Percentiles rank a stretch among this genome's conserved stretches.
Evolutionary conservation across 2,113 vertebrate species (phyloP).

Genomic region (Rhegmatorhina hoffmannsi): DNA sequence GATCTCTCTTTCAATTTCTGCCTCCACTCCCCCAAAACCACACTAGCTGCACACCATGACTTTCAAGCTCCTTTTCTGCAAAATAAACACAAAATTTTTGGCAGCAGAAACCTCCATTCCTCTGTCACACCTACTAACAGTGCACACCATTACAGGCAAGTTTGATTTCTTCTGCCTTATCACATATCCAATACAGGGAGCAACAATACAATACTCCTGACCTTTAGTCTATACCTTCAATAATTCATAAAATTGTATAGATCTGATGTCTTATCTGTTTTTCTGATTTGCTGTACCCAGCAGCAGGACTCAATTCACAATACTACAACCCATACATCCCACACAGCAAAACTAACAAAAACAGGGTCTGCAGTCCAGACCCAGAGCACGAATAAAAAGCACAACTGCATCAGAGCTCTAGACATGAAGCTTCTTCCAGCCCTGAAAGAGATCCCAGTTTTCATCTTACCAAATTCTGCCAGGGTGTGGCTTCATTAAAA

Average conservation of each 20-base stretch:
- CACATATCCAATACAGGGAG: not conserved
- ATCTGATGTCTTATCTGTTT: not conserved
- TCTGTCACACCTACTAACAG: not conserved
- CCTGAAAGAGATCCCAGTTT: not conserved
- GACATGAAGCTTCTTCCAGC: not conserved
- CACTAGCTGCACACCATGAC: not conserved
- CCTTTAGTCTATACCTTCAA: not conserved
- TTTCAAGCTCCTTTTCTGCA: not conserved
- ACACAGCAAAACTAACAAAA: not conserved
- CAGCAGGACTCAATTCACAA: not conserved
- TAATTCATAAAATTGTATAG: not conserved
- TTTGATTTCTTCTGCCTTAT: not conserved
- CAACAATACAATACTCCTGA: not conserved
- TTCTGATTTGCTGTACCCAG: not conserved
- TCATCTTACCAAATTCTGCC: not conserved
- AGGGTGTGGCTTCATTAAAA: slow-evolving; percentile 11
- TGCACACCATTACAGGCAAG: not conserved
- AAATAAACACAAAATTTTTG: not conserved
- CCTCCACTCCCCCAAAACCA: not conserved
- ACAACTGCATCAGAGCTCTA: not conserved
- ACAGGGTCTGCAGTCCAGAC: not conserved
- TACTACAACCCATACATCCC: not conserved
- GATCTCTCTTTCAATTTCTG: not conserved
- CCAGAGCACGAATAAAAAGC: not conserved
- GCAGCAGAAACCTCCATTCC: not conserved